phyloP scores from a whole-genome alignment of 2,797 vertebrate species.

The Aldrovandia affinis region DNA sequence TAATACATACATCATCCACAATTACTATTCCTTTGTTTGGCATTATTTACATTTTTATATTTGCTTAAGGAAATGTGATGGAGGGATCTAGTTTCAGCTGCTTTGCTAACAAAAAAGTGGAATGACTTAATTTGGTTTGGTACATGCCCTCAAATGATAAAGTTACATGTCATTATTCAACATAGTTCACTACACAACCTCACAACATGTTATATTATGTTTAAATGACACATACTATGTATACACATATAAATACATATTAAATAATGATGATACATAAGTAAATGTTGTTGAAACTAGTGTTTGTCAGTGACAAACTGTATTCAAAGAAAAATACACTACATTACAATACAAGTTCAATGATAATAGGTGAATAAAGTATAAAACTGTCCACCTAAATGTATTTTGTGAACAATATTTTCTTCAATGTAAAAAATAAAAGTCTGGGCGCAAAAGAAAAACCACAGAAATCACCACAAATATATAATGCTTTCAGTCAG shows the following conservation, averaged over 20 bases:
- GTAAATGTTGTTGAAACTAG: neutral
- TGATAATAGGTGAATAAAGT: neutral
- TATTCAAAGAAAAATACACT: neutral
- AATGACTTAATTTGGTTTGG: neutral
- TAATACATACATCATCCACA: neutral
- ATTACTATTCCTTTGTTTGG: neutral
- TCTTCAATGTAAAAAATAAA: neutral
- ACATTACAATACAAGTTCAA: neutral
- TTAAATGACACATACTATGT: neutral
- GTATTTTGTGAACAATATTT: neutral
- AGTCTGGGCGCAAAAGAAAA: neutral
- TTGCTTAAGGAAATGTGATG: neutral
- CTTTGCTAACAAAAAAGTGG: neutral
- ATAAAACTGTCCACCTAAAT: neutral
- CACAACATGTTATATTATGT: neutral
- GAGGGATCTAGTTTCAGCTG: neutral
- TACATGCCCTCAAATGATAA: neutral
- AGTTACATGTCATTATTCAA: neutral
- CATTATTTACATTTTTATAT: neutral
- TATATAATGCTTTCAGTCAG: neutral
- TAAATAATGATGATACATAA: neutral
- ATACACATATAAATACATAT: neutral
- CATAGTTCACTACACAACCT: neutral
- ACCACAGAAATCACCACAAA: neutral
- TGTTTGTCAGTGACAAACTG: no score